Evolutionary conservation across 2,888 invertebrate species (phyloP).

Genomic region (Ptycholaimellus sp.): DNA sequence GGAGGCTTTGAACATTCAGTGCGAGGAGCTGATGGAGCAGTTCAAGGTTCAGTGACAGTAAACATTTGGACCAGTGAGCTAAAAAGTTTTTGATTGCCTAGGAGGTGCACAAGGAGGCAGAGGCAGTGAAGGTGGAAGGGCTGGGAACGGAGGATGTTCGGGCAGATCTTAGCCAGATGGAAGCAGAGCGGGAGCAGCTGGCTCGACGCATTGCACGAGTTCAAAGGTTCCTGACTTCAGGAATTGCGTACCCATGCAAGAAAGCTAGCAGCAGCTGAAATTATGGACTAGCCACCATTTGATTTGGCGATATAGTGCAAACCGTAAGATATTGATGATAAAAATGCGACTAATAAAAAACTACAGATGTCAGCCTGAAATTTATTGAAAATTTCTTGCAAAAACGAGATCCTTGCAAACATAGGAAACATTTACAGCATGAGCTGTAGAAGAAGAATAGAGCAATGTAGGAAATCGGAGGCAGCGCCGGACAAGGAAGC

Average conservation of each 20-base stretch:
- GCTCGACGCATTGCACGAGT: conserved; percentile 37
- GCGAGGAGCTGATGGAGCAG: conserved; percentile 48
- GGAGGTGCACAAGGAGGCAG: conserved; percentile 13
- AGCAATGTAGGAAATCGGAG: no score
- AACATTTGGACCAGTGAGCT: no score
- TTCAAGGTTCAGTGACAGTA: conserved; percentile 50
- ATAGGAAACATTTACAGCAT: no score
- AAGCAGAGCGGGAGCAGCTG: conserved; percentile 56
- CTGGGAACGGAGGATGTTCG: conserved; percentile 53
- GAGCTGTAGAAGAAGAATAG: no score
- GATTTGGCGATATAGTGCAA: no score
- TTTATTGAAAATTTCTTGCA: no score
- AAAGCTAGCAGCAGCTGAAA: no score
- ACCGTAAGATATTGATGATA: neutral
- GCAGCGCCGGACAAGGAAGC: conserved; percentile 1
- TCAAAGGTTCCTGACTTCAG: conserved; percentile 21
- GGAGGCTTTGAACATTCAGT: conserved; percentile 40
- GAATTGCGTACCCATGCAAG: conserved; percentile 1
- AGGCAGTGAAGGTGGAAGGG: conserved; percentile 27
- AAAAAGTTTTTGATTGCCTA: no score
- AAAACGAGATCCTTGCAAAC: no score
- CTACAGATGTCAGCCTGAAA: neutral
- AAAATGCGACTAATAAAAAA: neutral
- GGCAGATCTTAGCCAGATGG: conserved; percentile 42
- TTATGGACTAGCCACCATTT: no score